Evolutionary conservation across 2,888 invertebrate genomes (phyloP), one percentile per base, ranked within the genome.

Genomic region (Cancer borealis): DNA sequence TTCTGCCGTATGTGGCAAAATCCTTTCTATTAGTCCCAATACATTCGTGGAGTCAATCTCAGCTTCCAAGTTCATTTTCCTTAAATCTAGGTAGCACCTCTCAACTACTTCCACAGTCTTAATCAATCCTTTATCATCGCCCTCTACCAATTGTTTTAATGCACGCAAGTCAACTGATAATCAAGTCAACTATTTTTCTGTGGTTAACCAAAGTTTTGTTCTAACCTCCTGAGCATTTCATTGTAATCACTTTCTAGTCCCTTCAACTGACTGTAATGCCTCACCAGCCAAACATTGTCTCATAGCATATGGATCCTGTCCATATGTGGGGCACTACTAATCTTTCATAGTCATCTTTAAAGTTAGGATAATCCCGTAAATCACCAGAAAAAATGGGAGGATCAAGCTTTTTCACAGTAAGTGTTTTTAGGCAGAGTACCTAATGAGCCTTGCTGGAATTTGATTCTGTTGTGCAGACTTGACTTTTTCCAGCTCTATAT

Each of bases 261-360:
- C 17, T 46, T 92, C 6, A n/a, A 92, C 30, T 30, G 87, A n/a
- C 10, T 92, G 84, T 84, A n/a, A n/a, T n/a, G n/a, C n/a, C n/a
- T n/a, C n/a, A n/a, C n/a, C n/a, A n/a, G n/a, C n/a, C n/a, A n/a
- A n/a, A n/a, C n/a, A 84, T 49, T 84, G 87, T 87, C 84, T 45
- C 6, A 84, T 47, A 46, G 92, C 84, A 84, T 60, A 60, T 66
- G 91, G 54, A 21, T 60, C 91, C 3, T 4, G 5, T 54, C 66
- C 91, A 91, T 26, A 60, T 14, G 5, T 66, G n/a, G 60, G 91
- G 26, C 39, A 60, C 66, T 8, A 91, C 39, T 21, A 54, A 17
- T 66, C 91, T 91, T 30, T 91, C 91, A 60, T 60, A 91, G 6
- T 91, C 91, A 10, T 60, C 54, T 91, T 54, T 91, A 91, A 66